Base-by-base conservation (phyloP, 1,140 invertebrate genomes). In the Holotrichia oblita region DNA sequence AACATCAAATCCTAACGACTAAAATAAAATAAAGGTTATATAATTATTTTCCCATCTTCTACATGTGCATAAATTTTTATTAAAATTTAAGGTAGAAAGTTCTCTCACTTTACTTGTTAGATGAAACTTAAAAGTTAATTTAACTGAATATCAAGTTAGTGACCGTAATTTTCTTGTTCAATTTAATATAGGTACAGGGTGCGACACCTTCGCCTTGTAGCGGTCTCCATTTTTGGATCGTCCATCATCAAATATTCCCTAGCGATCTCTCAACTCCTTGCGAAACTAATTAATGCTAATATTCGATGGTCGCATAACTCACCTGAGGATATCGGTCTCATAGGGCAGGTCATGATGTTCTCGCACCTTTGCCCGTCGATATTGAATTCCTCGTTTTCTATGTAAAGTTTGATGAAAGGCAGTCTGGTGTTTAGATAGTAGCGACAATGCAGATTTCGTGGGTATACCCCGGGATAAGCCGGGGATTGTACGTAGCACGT, bases 311-410 rank as follows among this genome's bases (percentile, higher is more conserved):
- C 61, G 61, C 61, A 27, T 34, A 69, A 69, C 61, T 79, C 84
- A 91, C 92, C 91, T 79, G 94, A 95, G 42, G 93, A 94, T 61
- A 97, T 95, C 0, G 95, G 95, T 79, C 95, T 89, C 92, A 97
- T 97, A 12, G 96, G 96, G 84, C 96, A 98, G 2, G 96, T 96
- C 93, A 98, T 96, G 79, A 97, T 95, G 86, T 97, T 97, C 86
- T 97, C 96, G 85, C 96, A 98, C 74, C 96, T 90, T 83, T 97
- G 95, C 0, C 96, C 96, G 83, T 97, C 96, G 77, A 98, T 95
- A 83, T 97, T 96, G 87, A 98, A 97, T 85, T 96, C 95, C 85
- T 97, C 95, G 84, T 97, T 96, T 85, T 97, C 95, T 81, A 96
- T 95, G 88, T 97, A 96, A 42, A 97, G 89, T 87, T 97, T 97